Evolutionary conservation across 2,113 vertebrate species (phyloP).

Genomic region (Geothlypis trichas): DNA sequence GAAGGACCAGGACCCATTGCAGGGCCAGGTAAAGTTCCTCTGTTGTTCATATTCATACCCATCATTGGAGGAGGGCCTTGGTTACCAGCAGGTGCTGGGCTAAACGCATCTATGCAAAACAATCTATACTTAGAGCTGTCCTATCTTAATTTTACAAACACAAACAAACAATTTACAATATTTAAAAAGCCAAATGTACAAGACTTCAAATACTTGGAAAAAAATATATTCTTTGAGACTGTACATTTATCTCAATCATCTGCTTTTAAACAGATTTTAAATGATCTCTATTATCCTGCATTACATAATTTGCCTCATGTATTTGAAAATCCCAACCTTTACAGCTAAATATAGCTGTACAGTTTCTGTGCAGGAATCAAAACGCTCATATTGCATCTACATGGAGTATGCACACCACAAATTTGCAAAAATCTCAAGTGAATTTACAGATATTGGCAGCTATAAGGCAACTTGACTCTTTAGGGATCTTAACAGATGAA

Average conservation of each 20-base stretch:
- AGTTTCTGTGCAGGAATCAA: neutral
- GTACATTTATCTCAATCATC: conserved; percentile 59
- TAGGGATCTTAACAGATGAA: neutral
- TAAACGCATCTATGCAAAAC: conserved; percentile 98
- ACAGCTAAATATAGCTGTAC: neutral
- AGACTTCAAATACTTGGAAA: conserved; percentile 54
- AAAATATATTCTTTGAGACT: conserved; percentile 71
- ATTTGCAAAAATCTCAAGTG: neutral
- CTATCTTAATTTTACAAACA: conserved; percentile 76
- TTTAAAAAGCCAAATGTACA: conserved; percentile 59
- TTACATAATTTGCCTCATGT: neutral
- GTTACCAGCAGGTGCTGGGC: conserved; percentile 90
- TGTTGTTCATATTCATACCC: conserved; percentile 93
- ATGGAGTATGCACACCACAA: neutral
- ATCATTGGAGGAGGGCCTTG: conserved; percentile 97
- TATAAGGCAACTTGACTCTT: neutral
- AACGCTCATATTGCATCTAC: neutral
- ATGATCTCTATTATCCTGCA: neutral
- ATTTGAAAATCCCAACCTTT: neutral
- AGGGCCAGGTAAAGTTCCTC: conserved; percentile 86
- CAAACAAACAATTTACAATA: conserved; percentile 72
- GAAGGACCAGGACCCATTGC: conserved; percentile 87
- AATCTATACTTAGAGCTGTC: conserved; percentile 86
- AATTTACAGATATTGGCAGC: neutral
- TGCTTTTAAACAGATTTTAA: conserved; percentile 50